phyloP scores from a whole-genome alignment of 2,888 invertebrate species.

The Plutella xylostella region DNA sequence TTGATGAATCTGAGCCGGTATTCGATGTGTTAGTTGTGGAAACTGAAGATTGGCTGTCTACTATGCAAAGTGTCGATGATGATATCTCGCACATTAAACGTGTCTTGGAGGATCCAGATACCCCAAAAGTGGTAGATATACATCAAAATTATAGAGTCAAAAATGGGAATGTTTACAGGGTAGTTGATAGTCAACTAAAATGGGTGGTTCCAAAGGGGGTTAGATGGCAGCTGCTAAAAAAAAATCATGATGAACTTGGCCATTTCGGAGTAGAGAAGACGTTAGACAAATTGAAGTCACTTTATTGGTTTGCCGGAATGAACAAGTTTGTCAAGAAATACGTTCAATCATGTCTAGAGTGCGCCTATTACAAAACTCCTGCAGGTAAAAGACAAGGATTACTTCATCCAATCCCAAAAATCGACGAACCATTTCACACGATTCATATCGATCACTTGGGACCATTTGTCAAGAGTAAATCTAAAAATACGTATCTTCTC shows the following conservation, averaged over 20 bases:
- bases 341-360: too few species aligned
- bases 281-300: background rate
- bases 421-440: constrained; percentile 7
- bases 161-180: background rate
- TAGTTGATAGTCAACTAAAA: constrained; percentile 8
- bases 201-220: constrained; percentile 27
- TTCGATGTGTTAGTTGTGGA: constrained; percentile 7
- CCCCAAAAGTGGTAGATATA: background rate
- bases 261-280: background rate
- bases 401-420: constrained; percentile 17
- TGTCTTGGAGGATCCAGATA: background rate
- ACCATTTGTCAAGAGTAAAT: constrained; percentile 7
- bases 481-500: constrained; percentile 1
- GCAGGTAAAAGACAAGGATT: constrained; percentile 25
- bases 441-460: constrained; percentile 2
- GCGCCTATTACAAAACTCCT: constrained; percentile 22
- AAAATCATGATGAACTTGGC: background rate
- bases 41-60: constrained; percentile 12
- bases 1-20: background rate
- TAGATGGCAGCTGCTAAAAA: background rate
- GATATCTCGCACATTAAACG: constrained; percentile 4
- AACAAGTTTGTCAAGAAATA: constrained; percentile 4
- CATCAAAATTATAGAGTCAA: background rate
- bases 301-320: background rate
- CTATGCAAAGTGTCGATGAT: constrained; percentile 11